Percentiles rank a stretch among this genome's conserved stretches.
Conservation (phyloP, 2,888 invertebrate species). For the Rhimphoctona megacephalus region DNA sequence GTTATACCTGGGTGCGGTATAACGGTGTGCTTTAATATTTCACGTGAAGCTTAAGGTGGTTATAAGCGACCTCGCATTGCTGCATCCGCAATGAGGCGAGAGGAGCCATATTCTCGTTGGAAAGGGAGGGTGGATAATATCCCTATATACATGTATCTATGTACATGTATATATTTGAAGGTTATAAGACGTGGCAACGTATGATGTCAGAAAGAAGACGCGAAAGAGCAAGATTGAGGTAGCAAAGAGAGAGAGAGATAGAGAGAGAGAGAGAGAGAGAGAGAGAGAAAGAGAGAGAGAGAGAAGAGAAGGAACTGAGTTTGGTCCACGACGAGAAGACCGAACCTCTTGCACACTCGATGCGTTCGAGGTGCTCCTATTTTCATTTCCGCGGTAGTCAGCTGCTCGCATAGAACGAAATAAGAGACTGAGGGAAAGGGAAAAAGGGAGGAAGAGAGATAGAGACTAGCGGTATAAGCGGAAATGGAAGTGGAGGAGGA, state of each 20-base stretch:
- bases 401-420: slow-evolving; percentile 63
- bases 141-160: background rate
- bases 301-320: slow-evolving; percentile 5
- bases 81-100: slow-evolving; percentile 78
- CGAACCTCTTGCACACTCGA: slow-evolving; percentile 68
- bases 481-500: slow-evolving; percentile 68
- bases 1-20: slow-evolving; percentile 46
- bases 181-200: slow-evolving; percentile 43
- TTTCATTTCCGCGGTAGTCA: slow-evolving; percentile 72
- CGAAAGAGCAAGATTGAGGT: slow-evolving; percentile 14
- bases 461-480: slow-evolving; percentile 62
- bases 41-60: slow-evolving; percentile 73
- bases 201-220: slow-evolving; percentile 32
- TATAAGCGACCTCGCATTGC: slow-evolving; percentile 77
- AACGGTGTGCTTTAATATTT: slow-evolving; percentile 78
- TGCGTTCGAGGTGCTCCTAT: slow-evolving; percentile 74
- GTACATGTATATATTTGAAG: background rate
- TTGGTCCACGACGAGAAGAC: slow-evolving; percentile 47
- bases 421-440: slow-evolving; percentile 33
- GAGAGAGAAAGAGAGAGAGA: slow-evolving; percentile 10
- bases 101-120: slow-evolving; percentile 59
- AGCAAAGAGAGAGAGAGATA: background rate
- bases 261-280: background rate
- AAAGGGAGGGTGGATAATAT: slow-evolving; percentile 31
- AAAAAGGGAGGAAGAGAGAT: slow-evolving; percentile 30